Base-by-base conservation (phyloP, 2,888 invertebrate species). In the Leucozona laternaria region DNA sequence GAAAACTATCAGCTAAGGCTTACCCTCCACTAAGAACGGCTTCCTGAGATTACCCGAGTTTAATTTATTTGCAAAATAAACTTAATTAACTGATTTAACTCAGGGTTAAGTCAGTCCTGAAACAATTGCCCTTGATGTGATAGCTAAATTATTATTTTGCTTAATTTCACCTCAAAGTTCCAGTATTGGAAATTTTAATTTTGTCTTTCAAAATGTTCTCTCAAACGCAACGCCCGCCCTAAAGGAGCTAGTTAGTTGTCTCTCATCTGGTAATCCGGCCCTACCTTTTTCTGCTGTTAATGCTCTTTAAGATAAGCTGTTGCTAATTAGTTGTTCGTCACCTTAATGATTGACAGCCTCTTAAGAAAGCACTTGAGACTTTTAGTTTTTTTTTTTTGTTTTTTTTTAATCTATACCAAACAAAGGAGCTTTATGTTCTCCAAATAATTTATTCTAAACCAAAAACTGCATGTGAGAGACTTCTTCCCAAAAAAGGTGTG, bases 271-370 rank as follows among this genome's bases (percentile, higher is more conserved):
- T 0, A 55, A 31, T 31, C 4, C 10, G 7, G 1, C 55, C 31
- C 28, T 55, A 0, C 3, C 15, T 28, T 8, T n/a, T 0, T 53
- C 25, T 53, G 15, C 2, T 1, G 25, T n/a, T 28, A 55, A 43
- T 37, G 15, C 22, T 37, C 22, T 57, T 31, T 15, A 8, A 62
- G 75, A 70, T 83, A 64, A 71, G 48, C 57, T 79, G 48, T 37
- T 70, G 60, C 73, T 83, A 73, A 79, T 83, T 70, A 75, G 79
- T 50, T 57, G 68, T 75, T 83, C 75, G 79, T 83, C 79, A 50
- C 75, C 75, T 55, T 71, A 34, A 57, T 79, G 75, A 83, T 58
- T 79, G 79, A 79, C 81, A 71, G 10, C 28, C 31, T 43, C 58
- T 40, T 43, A 80, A 66, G 50, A 55, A 37, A 55, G 15, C 3